Evolutionary conservation across 2,797 vertebrate species (phyloP), one percentile per base, ranked within the genome.

Genomic region (Ctenopoma kingsleyae): DNA sequence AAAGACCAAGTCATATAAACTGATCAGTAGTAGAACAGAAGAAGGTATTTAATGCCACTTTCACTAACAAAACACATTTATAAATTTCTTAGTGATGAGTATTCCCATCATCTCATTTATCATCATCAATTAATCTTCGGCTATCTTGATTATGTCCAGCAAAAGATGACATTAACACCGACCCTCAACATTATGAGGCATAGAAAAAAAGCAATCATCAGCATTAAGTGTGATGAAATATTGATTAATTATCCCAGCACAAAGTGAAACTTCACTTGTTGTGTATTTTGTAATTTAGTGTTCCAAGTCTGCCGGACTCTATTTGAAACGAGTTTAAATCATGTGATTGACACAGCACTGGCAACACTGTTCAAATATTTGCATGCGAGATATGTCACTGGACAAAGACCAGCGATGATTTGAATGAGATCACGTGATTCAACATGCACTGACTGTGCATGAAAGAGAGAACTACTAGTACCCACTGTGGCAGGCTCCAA

Each of bases 301-400:
- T 8, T 41, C 17, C 8, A 22, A 25, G 13, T 20, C 38, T 52
- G 3, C 27, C 57, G 13, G 17, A 54, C 16, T 57, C 48, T 0
- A 8, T 47, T 15, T 74, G 20, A 67, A 69, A 41, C 19, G 0
- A 4, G 32, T 79, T 83, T 22, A 47, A 30, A 48, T 44, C 30
- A 40, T 4, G 15, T 68, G 25, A 54, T 1, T 55, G 36, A 52
- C 23, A 6, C 46, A 19, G 4, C 8, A n/a, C 36, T 19, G 19
- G 23, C 20, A 19, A 25, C n/a, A 1, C 38, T 11, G 19, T 57
- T 48, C 47, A 27, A 19, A 23, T 2, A 50, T 82, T 74, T 87
- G 50, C 76, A 78, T 61, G 54, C 65, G 50, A 40, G 71, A 54
- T 71, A 27, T 7, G 23, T 55, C 73, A 30, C 50, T 80, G 69